phyloP scores from a whole-genome alignment of 1,140 invertebrate genomes.

The Meloidogyne floridensis region DNA sequence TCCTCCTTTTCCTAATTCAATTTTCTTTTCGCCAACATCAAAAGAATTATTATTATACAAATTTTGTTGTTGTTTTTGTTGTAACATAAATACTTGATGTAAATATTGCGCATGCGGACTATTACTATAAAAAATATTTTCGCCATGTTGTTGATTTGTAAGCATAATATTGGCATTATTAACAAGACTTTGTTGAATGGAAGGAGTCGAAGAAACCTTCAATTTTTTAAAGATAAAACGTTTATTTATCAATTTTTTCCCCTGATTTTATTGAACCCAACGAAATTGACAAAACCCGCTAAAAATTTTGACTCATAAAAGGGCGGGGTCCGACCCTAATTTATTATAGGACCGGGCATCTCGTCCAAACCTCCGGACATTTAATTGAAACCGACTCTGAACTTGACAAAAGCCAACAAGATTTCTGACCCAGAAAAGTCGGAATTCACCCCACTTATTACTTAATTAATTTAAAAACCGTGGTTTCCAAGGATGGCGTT shows the following conservation, averaged over 20 bases:
- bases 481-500: neutral
- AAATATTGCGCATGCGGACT: neutral
- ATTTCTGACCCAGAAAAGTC: too few species aligned
- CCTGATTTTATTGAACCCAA: too few species aligned
- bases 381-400: too few species aligned
- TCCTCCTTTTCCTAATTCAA: neutral
- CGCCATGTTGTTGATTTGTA: neutral
- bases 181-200: neutral
- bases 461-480: neutral
- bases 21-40: neutral
- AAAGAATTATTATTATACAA: neutral
- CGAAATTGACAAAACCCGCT: too few species aligned
- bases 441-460: neutral
- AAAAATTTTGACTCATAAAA: too few species aligned
- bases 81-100: constrained; percentile 2
- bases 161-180: neutral
- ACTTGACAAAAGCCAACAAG: too few species aligned
- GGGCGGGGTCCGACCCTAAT: too few species aligned
- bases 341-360: too few species aligned
- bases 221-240: neutral
- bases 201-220: neutral
- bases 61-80: neutral
- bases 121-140: constrained; percentile 1
- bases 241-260: too few species aligned
- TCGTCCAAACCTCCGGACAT: too few species aligned